Evolutionary conservation across 2,888 invertebrate species (phyloP).

Genomic region (Drosophila greeni): DNA sequence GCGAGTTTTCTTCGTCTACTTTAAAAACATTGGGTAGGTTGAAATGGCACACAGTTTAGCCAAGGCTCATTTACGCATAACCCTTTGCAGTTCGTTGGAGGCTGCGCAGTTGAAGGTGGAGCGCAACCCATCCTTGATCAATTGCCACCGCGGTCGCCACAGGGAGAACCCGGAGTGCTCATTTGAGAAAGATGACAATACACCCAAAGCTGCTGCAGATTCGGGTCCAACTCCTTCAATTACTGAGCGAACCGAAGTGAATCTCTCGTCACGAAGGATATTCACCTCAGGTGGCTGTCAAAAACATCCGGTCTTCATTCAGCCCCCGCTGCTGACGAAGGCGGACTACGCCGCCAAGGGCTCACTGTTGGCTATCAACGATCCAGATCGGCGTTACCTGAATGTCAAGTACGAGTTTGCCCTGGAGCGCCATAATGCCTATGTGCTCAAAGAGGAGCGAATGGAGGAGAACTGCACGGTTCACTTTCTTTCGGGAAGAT

Average conservation of each 20-base stretch:
- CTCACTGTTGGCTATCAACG: constrained; percentile 52
- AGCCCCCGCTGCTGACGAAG: constrained; percentile 48
- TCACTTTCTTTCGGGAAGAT: constrained; percentile 13
- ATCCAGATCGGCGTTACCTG: constrained; percentile 58
- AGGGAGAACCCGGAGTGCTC: background rate
- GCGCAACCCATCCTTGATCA: constrained; percentile 37
- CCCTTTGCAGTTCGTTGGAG: constrained; percentile 41
- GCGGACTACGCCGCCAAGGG: constrained; percentile 49
- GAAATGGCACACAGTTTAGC: accelerated
- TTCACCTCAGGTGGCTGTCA: constrained; percentile 53
- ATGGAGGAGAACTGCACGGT: constrained; percentile 7
- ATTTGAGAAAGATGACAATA: background rate
- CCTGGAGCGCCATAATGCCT: constrained; percentile 62
- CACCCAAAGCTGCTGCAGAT: background rate
- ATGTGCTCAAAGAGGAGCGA: constrained; percentile 13
- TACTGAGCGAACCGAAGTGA: constrained; percentile 1
- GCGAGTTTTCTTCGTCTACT: constrained; percentile 45
- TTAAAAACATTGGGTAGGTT: constrained; percentile 48
- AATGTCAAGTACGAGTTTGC: constrained; percentile 65
- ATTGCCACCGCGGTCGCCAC: constrained; percentile 19
- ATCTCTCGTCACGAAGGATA: constrained; percentile 42
- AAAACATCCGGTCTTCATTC: constrained; percentile 53
- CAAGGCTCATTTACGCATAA: background rate
- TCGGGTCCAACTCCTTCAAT: background rate
- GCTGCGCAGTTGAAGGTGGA: constrained; percentile 33